phyloP scores from a whole-genome alignment of 37 sponge, comb jelly and placozoan species.

The Aphrocallistes beatrix region DNA sequence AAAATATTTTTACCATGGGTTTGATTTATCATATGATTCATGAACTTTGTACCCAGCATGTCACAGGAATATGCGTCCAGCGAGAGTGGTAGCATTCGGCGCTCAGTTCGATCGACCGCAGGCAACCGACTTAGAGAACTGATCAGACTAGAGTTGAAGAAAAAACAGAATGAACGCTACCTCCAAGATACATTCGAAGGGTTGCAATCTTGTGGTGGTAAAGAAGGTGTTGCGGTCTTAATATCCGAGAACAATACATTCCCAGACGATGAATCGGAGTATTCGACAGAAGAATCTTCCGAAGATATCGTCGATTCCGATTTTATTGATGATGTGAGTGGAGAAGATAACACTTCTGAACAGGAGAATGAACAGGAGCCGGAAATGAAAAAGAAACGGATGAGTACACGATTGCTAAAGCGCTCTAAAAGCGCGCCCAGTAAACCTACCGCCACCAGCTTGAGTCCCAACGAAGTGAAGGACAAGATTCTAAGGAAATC shows the following conservation, averaged over 20 bases:
- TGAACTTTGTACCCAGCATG: no score
- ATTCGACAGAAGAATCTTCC: background rate
- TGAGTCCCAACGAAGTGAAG: background rate
- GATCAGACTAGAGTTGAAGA: background rate
- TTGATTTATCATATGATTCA: no score
- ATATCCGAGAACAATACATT: background rate
- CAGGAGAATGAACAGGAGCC: background rate
- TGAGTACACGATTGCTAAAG: background rate
- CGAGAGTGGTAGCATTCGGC: background rate
- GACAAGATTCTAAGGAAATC: background rate
- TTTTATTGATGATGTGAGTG: background rate
- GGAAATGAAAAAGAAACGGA: background rate
- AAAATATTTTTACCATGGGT: no score
- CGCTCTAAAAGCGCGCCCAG: background rate
- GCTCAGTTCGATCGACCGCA: background rate
- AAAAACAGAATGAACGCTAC: conserved; percentile 1
- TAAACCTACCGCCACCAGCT: background rate
- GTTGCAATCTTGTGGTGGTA: background rate
- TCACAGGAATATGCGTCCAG: no score
- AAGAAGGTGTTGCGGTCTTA: background rate
- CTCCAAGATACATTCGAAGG: background rate
- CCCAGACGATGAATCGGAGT: background rate
- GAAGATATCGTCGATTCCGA: conserved; percentile 12
- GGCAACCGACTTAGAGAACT: background rate
- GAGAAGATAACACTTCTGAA: background rate